Conservation (phyloP, 2,797 vertebrate genomes). For the Chelidonichthys spinosus region DNA sequence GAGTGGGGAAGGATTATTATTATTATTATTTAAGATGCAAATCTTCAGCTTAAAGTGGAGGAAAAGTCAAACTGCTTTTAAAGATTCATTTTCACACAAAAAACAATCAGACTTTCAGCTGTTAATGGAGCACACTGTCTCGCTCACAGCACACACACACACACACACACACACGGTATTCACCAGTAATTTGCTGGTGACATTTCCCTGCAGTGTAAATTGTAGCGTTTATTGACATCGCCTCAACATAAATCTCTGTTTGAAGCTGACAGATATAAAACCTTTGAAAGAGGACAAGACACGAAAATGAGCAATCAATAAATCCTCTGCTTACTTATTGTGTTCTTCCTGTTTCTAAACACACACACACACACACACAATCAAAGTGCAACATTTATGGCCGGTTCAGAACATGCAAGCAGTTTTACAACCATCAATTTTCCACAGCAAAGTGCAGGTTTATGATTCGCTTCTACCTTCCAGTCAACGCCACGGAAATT, state of each 20-base stretch:
- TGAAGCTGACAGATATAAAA: background rate
- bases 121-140: background rate
- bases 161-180: conserved; percentile 10
- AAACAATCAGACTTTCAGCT: background rate
- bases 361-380: background rate
- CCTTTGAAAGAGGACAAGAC: background rate
- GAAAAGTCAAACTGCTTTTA: background rate
- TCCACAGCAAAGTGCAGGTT: background rate
- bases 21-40: background rate
- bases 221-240: conserved; percentile 14
- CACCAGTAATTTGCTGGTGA: conserved; percentile 36
- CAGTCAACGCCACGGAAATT: background rate
- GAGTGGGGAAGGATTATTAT: conserved; percentile 1
- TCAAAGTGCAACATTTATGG: background rate
- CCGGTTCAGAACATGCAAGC: background rate
- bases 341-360: conserved; percentile 13
- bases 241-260: conserved; percentile 20
- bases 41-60: background rate
- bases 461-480: background rate
- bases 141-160: conserved; percentile 1
- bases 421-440: background rate
- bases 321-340: conserved; percentile 36
- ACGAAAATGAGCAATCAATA: conserved; percentile 16
- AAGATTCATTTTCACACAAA: background rate
- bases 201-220: conserved; percentile 32